These are phyloP conservation scores for Brienomyrus longianalis DNA, from an alignment of 2,113 vertebrate genomes.

Conservation along the genomic window DNA sequence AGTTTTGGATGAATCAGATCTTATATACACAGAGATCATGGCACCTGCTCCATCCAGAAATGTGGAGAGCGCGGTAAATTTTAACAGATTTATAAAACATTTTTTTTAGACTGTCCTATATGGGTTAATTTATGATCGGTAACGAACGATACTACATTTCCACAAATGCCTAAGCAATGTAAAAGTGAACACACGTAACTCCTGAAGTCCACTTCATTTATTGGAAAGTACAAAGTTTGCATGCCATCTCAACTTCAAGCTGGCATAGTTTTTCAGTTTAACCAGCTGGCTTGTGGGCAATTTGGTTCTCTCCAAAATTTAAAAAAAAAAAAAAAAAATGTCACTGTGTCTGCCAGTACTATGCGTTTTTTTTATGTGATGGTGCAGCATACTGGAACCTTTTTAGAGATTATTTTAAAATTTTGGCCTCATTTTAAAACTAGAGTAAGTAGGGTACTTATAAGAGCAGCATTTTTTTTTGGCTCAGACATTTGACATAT, in stretches of 20 bases:
- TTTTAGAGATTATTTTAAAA: not conserved
- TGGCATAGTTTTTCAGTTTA: not conserved
- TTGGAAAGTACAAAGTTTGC: not conserved
- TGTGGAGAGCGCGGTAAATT: not conserved
- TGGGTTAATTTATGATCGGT: not conserved
- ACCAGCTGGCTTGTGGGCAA: not conserved
- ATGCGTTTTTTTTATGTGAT: not conserved
- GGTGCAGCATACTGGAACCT: not conserved
- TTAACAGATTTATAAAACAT: not conserved
- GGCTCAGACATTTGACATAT: not conserved
- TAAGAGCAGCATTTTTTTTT: not conserved
- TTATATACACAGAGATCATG: slow-evolving; percentile 7
- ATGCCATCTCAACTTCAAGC: not conserved
- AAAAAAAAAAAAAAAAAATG: not conserved
- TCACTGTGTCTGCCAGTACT: not conserved
- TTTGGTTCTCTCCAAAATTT: not conserved
- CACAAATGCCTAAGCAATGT: not conserved
- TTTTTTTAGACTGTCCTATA: not conserved
- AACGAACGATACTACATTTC: not conserved
- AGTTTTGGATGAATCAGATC: not conserved
- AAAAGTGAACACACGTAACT: not conserved
- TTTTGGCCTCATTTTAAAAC: not conserved
- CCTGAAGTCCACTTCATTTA: not conserved
- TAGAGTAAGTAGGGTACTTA: not conserved
- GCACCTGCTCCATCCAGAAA: not conserved